phyloP scores from a whole-genome alignment of 1,140 invertebrate genomes.

The Drosophila ogumai region DNA sequence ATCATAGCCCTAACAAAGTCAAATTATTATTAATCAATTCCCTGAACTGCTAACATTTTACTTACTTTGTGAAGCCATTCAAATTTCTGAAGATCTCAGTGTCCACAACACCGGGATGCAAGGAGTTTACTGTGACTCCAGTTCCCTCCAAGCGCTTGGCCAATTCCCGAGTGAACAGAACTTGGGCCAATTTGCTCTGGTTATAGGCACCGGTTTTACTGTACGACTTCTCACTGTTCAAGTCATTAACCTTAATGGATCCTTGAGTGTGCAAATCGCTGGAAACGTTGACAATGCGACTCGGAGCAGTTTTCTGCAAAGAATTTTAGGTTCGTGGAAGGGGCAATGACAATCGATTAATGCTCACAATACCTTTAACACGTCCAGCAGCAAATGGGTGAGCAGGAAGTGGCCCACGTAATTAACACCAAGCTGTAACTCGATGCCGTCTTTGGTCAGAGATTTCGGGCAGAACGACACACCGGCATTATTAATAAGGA shows the following conservation, averaged over 20 bases:
- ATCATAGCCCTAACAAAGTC: conserved; percentile 89
- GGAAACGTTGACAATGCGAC: conserved; percentile 92
- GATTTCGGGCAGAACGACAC: conserved; percentile 90
- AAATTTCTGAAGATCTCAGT: conserved; percentile 93
- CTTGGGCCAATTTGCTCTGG: conserved; percentile 95
- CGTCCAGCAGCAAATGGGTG: conserved; percentile 93
- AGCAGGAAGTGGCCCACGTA: conserved; percentile 93
- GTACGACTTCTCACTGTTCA: conserved; percentile 91
- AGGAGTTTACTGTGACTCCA: conserved; percentile 92
- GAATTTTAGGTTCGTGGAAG: neutral
- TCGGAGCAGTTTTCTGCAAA: conserved; percentile 89
- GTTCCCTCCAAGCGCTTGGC: conserved; percentile 90
- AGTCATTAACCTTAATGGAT: conserved; percentile 90
- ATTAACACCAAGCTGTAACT: conserved; percentile 95
- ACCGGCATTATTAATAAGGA: conserved; percentile 96
- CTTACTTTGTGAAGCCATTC: conserved; percentile 79
- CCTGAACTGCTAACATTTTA: neutral
- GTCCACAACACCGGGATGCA: conserved; percentile 95
- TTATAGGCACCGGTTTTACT: conserved; percentile 89
- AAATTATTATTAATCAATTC: too few species aligned
- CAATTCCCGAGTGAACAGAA: conserved; percentile 93
- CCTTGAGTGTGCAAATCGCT: conserved; percentile 90
- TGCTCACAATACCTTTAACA: conserved; percentile 86
- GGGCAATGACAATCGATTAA: too few species aligned
- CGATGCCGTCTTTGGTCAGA: conserved; percentile 93